phyloP scores from a whole-genome alignment of 2,113 vertebrate genomes.

The Cryptotis parvus region DNA sequence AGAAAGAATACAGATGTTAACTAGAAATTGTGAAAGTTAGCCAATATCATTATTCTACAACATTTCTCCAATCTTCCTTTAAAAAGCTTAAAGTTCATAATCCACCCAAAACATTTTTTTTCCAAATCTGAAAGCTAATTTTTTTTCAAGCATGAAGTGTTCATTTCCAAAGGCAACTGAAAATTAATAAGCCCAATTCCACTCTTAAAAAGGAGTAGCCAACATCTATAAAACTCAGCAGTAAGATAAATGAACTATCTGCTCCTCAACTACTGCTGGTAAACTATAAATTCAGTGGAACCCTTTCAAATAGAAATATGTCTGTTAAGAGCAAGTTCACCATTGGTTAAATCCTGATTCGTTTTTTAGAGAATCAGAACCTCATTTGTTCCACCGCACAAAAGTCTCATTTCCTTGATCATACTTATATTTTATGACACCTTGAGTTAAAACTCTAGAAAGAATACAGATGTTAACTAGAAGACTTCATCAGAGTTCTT shows the following conservation, averaged over 20 bases:
- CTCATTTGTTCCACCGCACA: neutral
- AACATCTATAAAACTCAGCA: neutral
- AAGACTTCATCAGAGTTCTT: neutral
- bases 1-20: neutral
- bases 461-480: neutral
- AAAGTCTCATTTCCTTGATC: neutral
- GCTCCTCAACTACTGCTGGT: neutral
- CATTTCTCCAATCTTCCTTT: too few relatives aligned
- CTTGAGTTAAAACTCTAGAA: neutral
- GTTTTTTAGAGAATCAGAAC: neutral
- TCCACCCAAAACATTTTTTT: neutral
- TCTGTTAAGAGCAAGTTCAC: neutral
- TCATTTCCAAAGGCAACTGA: neutral
- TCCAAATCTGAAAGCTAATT: slow-evolving; percentile 33
- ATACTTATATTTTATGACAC: neutral
- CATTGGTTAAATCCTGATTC: neutral
- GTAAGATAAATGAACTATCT: neutral
- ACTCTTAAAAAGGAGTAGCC: neutral
- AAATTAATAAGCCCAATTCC: neutral
- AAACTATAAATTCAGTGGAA: neutral
- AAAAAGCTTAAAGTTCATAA: neutral
- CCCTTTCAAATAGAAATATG: neutral
- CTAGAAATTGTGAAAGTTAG: neutral
- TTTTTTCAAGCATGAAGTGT: neutral
- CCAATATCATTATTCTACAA: neutral